A percentile compares a stretch with the other conserved stretches of the same genome.
Conservation (phyloP, 2,888 invertebrate genomes). For the Terebella lapidaria region DNA sequence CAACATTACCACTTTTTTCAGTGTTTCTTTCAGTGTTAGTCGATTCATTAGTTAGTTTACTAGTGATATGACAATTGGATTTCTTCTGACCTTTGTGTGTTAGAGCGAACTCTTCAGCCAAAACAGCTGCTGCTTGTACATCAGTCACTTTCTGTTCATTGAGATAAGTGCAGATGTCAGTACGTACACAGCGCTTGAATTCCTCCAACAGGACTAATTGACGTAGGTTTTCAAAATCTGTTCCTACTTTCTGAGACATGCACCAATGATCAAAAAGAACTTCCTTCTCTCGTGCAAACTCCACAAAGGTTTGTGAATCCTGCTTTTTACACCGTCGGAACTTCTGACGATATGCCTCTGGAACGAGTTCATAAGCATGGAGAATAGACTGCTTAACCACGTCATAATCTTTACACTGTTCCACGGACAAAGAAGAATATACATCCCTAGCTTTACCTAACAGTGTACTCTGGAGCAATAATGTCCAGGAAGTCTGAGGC, state of each 20-base stretch:
- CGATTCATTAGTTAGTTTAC: no score
- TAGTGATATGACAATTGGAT: no score
- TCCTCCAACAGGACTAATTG: not conserved
- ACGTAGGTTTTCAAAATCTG: not conserved
- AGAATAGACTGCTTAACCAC: not conserved
- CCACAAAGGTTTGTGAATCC: not conserved
- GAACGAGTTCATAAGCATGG: not conserved
- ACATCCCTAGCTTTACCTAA: not conserved
- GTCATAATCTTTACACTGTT: not conserved
- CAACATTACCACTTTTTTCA: not conserved
- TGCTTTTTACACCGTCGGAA: not conserved
- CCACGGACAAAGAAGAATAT: not conserved
- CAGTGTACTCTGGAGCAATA: not conserved
- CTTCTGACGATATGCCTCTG: not conserved
- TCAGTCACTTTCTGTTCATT: not conserved
- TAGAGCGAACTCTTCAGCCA: no score
- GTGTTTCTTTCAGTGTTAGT: not conserved
- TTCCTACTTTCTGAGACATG: not conserved
- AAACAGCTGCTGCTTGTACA: no score
- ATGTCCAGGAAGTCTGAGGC: not conserved
- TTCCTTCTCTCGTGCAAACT: not conserved
- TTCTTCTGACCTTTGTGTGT: no score
- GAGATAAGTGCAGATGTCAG: not conserved
- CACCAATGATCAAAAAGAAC: not conserved
- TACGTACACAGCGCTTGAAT: not conserved